Conservation (phyloP, 2,797 vertebrate species). For the Hemibagrus guttatus region DNA sequence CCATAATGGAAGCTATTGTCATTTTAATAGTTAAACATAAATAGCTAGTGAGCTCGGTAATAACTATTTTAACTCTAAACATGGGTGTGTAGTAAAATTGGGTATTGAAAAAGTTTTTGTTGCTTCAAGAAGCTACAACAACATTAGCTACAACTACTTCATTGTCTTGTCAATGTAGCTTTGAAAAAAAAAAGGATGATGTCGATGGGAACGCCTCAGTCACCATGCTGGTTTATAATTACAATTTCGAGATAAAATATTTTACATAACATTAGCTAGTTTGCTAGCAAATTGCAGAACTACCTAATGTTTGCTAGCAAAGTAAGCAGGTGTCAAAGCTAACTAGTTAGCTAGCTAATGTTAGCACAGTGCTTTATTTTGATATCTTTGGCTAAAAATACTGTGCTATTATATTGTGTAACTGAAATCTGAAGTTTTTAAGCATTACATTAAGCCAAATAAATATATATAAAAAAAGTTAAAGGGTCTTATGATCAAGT, state of each 20-base stretch:
- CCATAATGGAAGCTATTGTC: background rate
- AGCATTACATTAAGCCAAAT: constrained; percentile 6
- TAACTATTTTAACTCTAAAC: background rate
- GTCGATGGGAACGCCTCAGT: background rate
- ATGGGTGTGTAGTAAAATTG: background rate
- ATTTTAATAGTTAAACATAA: background rate
- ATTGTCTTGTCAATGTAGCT: background rate
- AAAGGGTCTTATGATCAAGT: background rate
- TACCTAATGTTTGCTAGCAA: background rate
- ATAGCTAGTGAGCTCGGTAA: background rate
- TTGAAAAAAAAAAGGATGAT: too few relatives aligned
- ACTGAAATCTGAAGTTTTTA: background rate
- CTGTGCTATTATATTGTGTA: background rate
- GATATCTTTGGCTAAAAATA: background rate
- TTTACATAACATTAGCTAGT: background rate
- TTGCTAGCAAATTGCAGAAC: background rate
- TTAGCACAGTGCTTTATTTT: background rate
- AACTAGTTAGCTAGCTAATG: constrained; percentile 12
- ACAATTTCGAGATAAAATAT: background rate
- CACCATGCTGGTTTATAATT: background rate
- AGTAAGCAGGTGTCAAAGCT: background rate
- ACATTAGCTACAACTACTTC: background rate
- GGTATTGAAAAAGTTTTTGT: background rate
- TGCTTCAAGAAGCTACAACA: background rate
- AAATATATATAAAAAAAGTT: background rate